Base-by-base conservation (phyloP, 2,797 vertebrate genomes). In the Thripadectes ignobilis region DNA sequence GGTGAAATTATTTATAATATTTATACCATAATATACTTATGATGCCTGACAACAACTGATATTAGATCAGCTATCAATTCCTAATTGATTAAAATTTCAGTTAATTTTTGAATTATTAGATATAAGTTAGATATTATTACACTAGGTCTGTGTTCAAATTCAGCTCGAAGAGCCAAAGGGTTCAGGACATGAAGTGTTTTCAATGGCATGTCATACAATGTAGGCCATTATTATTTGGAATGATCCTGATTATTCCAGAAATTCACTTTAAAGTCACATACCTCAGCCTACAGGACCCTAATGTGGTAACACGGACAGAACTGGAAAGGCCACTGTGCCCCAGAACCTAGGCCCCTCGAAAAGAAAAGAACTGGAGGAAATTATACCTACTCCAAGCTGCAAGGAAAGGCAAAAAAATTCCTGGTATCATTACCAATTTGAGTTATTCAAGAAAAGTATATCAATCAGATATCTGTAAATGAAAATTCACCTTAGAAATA, bases 401-500 rank as follows among this genome's bases (percentile, higher is more conserved):
- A 74, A 23, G 17, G 26, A 89, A 82, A 94, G 19, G 18, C 45
- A 85, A 67, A 80, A 54, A 73, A 65, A 36, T 5, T 67, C 32
- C 7, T 21, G 13, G 1, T 93, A 51, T 68, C 39, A 38, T 22
- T 58, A 72, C 14, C 8, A 17, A 17, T 38, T 46, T 84, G 58
- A 93, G 65, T 88, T 90, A 65, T 86, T 75, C 38, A 68, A 75
- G 80, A 77, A 85, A 80, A 8, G n/a, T 72, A 7, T 75, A 84
- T 81, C 61, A 88, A 41, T 78, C 61, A 84, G 46, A 22, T 17
- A 90, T 54, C 54, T 92, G 46, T 75, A 95, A 92, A 88, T 88
- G 46, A 93, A 92, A 95, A 92, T 90, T 86, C 66, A 51, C 41
- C 11, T 66, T 75, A 86, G 38, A 39, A 75, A 54, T 93, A 81